Evolutionary conservation across 2,888 invertebrate species (phyloP), one percentile per base, ranked within the genome.

Genomic region (Lagria hirta): DNA sequence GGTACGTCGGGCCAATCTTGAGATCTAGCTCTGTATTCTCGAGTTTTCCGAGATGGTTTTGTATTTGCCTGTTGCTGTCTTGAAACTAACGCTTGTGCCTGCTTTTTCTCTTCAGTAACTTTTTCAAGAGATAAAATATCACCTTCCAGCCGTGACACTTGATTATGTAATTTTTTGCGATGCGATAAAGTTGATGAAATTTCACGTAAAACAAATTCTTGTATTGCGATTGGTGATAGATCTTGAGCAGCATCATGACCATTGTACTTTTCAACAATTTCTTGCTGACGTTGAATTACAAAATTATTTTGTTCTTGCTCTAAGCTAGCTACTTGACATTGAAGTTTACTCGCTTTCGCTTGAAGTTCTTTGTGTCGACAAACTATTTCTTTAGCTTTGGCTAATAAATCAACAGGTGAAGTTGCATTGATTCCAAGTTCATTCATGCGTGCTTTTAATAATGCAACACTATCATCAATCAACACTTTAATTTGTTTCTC

Each of bases 1-100:
- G 92, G 91, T 16, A 92, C 86, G 59, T 91, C 90, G 0, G 91
- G 91, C 92, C 92, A 92, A 64, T 92, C 92, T 63, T 91, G 90
- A 0, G 90, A 88, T 2, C 91, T 79, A 3, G 86, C 83, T 10
- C 90, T 78, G 57, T 84, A 82, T 56, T 89, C 88, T 10, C 84
- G 73, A 43, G 75, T 78, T 58, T 83, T 82, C 15, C 88, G 76
- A 0, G 76, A 71, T 49, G 54, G 64, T 63, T 58, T 70, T 5
- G 68, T 60, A 8, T 69, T 53, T 2, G 56, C 51, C n/a, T 54
- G 51, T 28, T 57, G 53, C 48, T 60, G 69, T 41, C 64, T 63
- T 24, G 65, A 61, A 2, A 59, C 55, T 11, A 61, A 55, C 24
- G 52, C 54, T 44, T 67, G 68, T 2, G 60, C 61, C 53, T 66